Evolutionary conservation across 2,113 vertebrate genomes (phyloP).

Genomic region (Tupaia tana): DNA sequence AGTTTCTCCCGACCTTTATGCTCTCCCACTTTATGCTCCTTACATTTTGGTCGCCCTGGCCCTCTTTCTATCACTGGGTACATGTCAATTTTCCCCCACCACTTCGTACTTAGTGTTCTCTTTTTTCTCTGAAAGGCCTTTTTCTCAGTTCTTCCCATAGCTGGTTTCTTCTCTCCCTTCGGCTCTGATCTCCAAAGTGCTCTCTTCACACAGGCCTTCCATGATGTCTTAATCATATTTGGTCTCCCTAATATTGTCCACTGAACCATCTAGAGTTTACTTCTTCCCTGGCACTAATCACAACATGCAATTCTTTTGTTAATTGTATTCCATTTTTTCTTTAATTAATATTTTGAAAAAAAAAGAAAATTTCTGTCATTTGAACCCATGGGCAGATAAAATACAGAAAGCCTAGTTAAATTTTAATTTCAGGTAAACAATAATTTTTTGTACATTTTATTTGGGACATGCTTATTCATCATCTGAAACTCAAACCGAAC

Average conservation of each 20-base stretch:
- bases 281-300: background rate
- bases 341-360: background rate
- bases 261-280: background rate
- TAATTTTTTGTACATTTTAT: background rate
- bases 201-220: background rate
- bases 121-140: slow-evolving; percentile 17
- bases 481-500: slow-evolving; percentile 30
- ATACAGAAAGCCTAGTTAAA: background rate
- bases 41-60: background rate
- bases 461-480: background rate
- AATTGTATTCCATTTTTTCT: background rate
- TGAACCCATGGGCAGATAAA: background rate
- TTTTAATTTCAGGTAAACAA: slow-evolving; percentile 7
- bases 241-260: background rate
- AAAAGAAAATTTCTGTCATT: background rate
- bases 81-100: background rate
- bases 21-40: background rate
- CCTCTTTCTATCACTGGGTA: background rate
- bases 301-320: background rate
- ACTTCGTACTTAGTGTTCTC: background rate
- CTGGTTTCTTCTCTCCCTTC: background rate
- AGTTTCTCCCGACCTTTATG: background rate
- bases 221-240: background rate
- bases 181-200: background rate
- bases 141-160: background rate